A percentile compares a stretch with the other conserved stretches of the same genome.
phyloP scores from a whole-genome alignment of 1,140 invertebrate genomes.

The Lepidotrigona ventralis region DNA sequence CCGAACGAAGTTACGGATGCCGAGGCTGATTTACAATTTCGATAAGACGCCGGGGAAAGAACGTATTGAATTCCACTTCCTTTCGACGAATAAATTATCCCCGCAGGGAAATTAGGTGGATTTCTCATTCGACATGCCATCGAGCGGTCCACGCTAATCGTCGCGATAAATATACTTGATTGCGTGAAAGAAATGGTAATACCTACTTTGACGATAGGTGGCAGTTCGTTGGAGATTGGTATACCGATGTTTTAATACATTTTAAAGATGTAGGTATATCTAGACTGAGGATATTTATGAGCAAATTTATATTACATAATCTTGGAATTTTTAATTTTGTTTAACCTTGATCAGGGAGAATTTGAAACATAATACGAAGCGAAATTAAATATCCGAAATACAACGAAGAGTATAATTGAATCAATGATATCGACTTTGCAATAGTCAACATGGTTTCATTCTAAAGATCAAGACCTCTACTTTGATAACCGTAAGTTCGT shows the following conservation, averaged over 20 bases:
- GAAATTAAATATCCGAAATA: too few species aligned
- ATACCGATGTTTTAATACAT: neutral
- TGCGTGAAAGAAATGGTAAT: neutral
- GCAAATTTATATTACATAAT: too few species aligned
- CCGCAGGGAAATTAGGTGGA: neutral
- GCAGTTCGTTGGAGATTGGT: neutral
- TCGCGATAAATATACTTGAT: neutral
- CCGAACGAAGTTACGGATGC: constrained; percentile 7
- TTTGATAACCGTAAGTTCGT: too few species aligned
- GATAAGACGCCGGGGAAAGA: constrained; percentile 11
- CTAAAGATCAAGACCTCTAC: too few species aligned
- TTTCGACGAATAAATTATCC: constrained; percentile 29
- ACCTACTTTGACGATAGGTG: neutral
- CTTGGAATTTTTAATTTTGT: too few species aligned
- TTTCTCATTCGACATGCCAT: neutral
- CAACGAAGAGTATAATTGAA: too few species aligned
- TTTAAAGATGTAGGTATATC: neutral
- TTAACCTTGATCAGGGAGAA: too few species aligned
- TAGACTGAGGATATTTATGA: too few species aligned
- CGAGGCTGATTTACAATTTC: constrained; percentile 34
- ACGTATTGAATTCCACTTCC: constrained; percentile 41
- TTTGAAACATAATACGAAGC: too few species aligned
- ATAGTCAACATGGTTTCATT: too few species aligned
- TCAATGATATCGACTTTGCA: too few species aligned
- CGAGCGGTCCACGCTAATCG: neutral